A percentile compares a stretch with the other conserved stretches of the same genome.
phyloP scores from a whole-genome alignment of 2,797 vertebrate species.

The Hybognathus amarus region DNA sequence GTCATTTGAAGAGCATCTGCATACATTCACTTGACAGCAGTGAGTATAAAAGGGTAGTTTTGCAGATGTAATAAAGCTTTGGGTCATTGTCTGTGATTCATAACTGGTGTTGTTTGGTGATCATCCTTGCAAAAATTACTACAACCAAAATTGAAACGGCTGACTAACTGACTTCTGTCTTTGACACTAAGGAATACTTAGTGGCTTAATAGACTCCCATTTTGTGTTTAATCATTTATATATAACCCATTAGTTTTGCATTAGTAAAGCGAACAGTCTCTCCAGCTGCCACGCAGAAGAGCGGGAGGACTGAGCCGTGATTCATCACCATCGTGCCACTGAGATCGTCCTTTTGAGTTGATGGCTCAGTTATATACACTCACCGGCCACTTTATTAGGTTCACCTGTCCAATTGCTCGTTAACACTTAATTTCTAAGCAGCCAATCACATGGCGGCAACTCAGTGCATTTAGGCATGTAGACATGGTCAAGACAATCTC shows the following conservation, averaged over 20 bases:
- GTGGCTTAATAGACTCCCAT: constrained; percentile 12
- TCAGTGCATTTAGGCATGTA: too few relatives aligned
- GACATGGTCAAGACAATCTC: too few relatives aligned
- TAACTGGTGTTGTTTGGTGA: background rate
- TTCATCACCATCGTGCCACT: constrained; percentile 12
- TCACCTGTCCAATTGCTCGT: too few relatives aligned
- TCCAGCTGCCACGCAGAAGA: constrained; percentile 4
- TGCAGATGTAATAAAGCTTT: constrained; percentile 13
- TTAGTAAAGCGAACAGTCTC: background rate
- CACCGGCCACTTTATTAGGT: too few relatives aligned
- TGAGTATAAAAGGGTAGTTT: background rate
- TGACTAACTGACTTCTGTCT: constrained; percentile 7
- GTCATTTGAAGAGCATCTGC: constrained; percentile 27
- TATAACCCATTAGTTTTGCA: constrained; percentile 16
- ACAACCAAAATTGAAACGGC: background rate
- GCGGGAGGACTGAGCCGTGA: background rate
- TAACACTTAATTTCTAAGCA: too few relatives aligned
- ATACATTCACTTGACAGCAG: constrained; percentile 11
- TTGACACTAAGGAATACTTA: constrained; percentile 2
- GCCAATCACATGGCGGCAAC: too few relatives aligned
- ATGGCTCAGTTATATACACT: background rate
- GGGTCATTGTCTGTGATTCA: constrained; percentile 8
- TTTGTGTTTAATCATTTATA: constrained; percentile 18
- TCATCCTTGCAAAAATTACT: background rate
- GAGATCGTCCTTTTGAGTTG: background rate